Evolutionary conservation across 2,797 vertebrate species (phyloP).

Genomic region (Oryzias sinensis): DNA sequence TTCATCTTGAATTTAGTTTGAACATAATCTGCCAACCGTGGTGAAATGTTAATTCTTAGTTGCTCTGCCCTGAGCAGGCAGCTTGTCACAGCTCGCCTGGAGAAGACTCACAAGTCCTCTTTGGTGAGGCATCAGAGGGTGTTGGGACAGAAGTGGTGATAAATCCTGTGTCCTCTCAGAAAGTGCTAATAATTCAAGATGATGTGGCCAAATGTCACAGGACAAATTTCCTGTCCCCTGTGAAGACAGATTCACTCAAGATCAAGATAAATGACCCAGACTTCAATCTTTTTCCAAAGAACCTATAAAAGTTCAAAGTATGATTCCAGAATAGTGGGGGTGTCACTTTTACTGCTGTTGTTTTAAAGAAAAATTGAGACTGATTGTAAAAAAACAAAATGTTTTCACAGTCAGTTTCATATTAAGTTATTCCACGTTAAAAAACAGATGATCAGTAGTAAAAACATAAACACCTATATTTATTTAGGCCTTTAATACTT

Average conservation of each 20-base stretch:
- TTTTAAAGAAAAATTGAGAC: slow-evolving; percentile 29
- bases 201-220: slow-evolving; percentile 79
- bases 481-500: too few relatives aligned
- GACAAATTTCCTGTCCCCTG: slow-evolving; percentile 70
- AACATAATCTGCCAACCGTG: slow-evolving; percentile 20
- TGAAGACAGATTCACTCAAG: slow-evolving; percentile 63
- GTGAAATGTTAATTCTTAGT: slow-evolving; percentile 39
- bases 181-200: slow-evolving; percentile 75
- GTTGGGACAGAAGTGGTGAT: slow-evolving; percentile 70
- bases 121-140: slow-evolving; percentile 64
- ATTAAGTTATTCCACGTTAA: background rate
- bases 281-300: slow-evolving; percentile 47
- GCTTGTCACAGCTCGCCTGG: slow-evolving; percentile 65
- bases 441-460: too few relatives aligned
- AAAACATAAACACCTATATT: too few relatives aligned
- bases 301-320: slow-evolving; percentile 45
- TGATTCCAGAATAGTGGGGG: slow-evolving; percentile 22
- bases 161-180: slow-evolving; percentile 73
- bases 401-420: too few relatives aligned
- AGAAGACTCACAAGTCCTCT: slow-evolving; percentile 68
- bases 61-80: slow-evolving; percentile 46
- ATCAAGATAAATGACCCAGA: slow-evolving; percentile 56
- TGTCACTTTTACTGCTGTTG: slow-evolving; percentile 20
- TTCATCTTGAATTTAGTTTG: slow-evolving; percentile 11
- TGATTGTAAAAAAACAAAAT: background rate